phyloP scores from a whole-genome alignment of 2,113 vertebrate genomes.

The Pluvianellus socialis region DNA sequence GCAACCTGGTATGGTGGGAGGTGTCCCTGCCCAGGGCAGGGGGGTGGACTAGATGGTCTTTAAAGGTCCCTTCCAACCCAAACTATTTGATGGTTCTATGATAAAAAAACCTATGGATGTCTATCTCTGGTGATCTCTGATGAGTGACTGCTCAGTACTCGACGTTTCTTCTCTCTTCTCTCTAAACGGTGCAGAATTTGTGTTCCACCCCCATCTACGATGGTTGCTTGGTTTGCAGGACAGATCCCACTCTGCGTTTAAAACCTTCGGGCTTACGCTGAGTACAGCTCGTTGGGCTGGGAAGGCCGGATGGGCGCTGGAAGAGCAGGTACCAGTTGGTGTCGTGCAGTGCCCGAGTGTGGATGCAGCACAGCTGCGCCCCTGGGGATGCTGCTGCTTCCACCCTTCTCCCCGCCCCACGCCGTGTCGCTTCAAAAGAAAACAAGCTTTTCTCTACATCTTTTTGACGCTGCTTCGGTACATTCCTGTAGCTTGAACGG shows the following conservation, averaged over 20 bases:
- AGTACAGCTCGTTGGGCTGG: accelerated
- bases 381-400: not conserved
- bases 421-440: accelerated
- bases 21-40: not conserved
- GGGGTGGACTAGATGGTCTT: not conserved
- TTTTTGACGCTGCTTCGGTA: not conserved
- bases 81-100: not conserved
- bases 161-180: not conserved
- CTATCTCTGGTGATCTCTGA: not conserved
- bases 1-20: not conserved
- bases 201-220: accelerated
- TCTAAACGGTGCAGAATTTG: not conserved
- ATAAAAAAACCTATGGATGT: not conserved
- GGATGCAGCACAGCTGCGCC: not conserved
- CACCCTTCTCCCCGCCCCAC: not conserved
- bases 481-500: not conserved
- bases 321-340: not conserved
- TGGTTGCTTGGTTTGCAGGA: not conserved
- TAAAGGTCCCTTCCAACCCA: not conserved
- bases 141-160: not conserved
- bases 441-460: not conserved
- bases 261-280: accelerated
- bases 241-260: not conserved
- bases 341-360: not conserved
- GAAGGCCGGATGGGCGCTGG: not conserved